A percentile compares a stretch with the other conserved stretches of the same genome.
phyloP scores from a whole-genome alignment of 1,140 invertebrate species.

The Sarcophaga bullata region DNA sequence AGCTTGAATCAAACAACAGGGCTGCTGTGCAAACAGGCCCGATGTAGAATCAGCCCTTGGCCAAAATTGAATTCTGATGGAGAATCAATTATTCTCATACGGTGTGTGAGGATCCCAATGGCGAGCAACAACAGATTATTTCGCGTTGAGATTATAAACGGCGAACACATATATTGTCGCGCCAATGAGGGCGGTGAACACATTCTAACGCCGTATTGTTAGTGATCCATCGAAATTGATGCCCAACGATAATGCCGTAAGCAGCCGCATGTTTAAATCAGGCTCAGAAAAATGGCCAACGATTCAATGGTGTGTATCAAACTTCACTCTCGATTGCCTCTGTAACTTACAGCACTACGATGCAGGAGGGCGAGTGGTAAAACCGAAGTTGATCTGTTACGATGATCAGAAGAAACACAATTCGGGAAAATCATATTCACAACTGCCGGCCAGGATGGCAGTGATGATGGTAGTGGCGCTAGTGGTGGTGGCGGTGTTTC shows the following conservation, averaged over 20 bases:
- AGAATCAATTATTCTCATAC: conserved; percentile 65
- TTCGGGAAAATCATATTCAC: conserved; percentile 63
- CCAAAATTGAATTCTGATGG: conserved; percentile 64
- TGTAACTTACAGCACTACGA: conserved; percentile 60
- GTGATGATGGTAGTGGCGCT: too few relatives aligned
- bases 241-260: conserved; percentile 62
- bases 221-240: conserved; percentile 64
- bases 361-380: conserved; percentile 60
- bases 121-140: conserved; percentile 65
- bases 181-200: conserved; percentile 65
- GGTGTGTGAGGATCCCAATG: conserved; percentile 62
- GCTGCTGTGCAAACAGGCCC: conserved; percentile 43
- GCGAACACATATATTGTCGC: conserved; percentile 65
- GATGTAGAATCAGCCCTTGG: conserved; percentile 59
- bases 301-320: conserved; percentile 61
- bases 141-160: conserved; percentile 65
- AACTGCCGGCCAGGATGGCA: conserved; percentile 64
- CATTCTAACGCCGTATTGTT: conserved; percentile 64
- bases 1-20: conserved; percentile 57
- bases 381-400: conserved; percentile 62
- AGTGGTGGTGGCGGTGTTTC: not conserved
- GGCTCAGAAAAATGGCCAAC: conserved; percentile 62
- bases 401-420: conserved; percentile 62
- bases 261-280: conserved; percentile 64
- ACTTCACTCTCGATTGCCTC: conserved; percentile 62